phyloP scores from a whole-genome alignment of 1,140 invertebrate species.

The Microplitis mediator region DNA sequence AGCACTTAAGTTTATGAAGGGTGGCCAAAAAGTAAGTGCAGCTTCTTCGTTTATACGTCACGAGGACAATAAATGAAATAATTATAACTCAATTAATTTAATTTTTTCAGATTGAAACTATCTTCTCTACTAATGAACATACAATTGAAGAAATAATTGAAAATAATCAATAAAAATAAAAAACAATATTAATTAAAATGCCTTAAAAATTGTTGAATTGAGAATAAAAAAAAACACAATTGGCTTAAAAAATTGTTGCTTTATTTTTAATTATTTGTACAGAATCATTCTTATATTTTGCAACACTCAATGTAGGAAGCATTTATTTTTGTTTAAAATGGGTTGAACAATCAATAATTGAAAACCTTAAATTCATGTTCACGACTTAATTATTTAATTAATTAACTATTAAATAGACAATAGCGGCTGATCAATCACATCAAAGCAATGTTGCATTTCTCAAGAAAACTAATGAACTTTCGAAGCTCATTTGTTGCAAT shows the following conservation, averaged over 20 bases:
- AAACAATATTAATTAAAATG: conserved; percentile 20
- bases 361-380: background rate
- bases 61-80: conserved; percentile 30
- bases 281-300: background rate
- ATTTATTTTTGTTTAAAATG: background rate
- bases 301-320: background rate
- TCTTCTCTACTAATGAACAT: conserved; percentile 79
- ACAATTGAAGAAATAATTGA: conserved; percentile 72
- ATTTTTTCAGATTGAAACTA: conserved; percentile 65
- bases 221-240: background rate
- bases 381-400: background rate
- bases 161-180: conserved; percentile 54
- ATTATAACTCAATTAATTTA: background rate
- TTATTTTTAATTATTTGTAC: background rate
- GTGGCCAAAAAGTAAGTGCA: conserved; percentile 66
- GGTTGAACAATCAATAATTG: too few relatives aligned
- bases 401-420: background rate
- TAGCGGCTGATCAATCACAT: conserved; percentile 1
- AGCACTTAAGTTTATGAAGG: conserved; percentile 90
- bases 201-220: conserved; percentile 27
- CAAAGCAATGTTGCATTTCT: conserved; percentile 82
- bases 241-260: background rate
- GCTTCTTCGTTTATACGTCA: background rate
- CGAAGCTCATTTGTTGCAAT: conserved; percentile 98
- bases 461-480: conserved; percentile 88